Evolutionary conservation across 2,113 vertebrate species (phyloP).

Genomic region (Erpornis zantholeuca): DNA sequence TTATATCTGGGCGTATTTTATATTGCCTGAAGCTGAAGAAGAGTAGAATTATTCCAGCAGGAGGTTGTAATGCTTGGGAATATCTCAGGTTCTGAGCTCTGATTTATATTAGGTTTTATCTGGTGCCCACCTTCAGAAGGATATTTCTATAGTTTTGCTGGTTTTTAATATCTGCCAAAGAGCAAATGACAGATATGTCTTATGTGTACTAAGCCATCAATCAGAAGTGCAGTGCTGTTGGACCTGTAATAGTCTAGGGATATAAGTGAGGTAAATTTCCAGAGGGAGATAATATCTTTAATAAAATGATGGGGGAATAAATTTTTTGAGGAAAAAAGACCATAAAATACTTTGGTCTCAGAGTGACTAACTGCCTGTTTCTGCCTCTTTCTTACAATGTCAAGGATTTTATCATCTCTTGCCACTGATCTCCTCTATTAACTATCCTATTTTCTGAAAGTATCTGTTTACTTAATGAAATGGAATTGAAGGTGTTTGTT

Average conservation of each 20-base stretch:
- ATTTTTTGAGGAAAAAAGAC: not conserved
- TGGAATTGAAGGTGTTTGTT: not conserved
- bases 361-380: not conserved
- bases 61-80: not conserved
- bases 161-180: conserved; percentile 34
- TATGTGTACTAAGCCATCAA: not conserved
- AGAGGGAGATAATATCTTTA: conserved; percentile 39
- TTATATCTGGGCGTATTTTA: not conserved
- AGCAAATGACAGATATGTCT: conserved; percentile 27
- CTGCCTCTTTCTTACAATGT: not conserved
- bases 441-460: not conserved
- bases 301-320: conserved; percentile 26
- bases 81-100: not conserved
- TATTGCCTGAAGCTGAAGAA: not conserved
- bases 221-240: not conserved
- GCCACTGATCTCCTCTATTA: not conserved
- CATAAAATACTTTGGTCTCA: not conserved
- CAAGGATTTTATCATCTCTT: not conserved
- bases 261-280: conserved; percentile 33
- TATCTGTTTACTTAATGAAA: not conserved
- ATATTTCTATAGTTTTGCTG: conserved; percentile 7
- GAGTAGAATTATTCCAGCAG: not conserved
- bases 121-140: not conserved
- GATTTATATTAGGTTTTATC: conserved; percentile 21
- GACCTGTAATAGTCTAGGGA: not conserved